Evolutionary conservation across 2,888 invertebrate genomes (phyloP), one percentile per base, ranked within the genome.

Genomic region (Drosophila demipolita): DNA sequence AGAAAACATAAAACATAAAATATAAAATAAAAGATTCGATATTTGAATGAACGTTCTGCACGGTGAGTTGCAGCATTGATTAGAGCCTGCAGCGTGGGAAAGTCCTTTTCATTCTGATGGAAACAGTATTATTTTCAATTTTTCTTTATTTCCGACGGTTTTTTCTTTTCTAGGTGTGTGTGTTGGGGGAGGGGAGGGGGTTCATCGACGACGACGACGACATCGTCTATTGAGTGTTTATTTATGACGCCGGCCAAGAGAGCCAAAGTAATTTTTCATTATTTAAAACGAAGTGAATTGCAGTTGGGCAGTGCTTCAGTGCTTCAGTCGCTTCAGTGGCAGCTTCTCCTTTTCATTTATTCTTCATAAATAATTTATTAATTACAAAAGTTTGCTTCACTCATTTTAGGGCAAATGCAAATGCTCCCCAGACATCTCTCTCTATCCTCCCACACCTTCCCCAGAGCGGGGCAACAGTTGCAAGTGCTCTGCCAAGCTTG

Each of bases 281-380:
- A 86, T 86, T 87, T 87, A 77, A 87, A 87, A 87, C 83, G 73
- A 85, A 86, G 83, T 85, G 82, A 85, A 87, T 85, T 87, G 84
- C 87, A 80, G 73, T 78, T 67, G 72, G 78, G 62, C 60, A 68
- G 76, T 54, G 66, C 55, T 58, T 48, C 29, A 4, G 4, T 20
- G 53, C 23, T 26, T 23, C 38, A 36, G 23, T 36, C 17, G 35
- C 57, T 42, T 17, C 8, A 29, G n/a, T 72, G 67, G 62, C 78
- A 74, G 73, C 75, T 66, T 63, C 78, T 75, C 54, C 83, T 80
- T 83, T 85, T 83, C 87, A 84, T 82, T 87, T 84, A 81, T 78
- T 78, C 84, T 87, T 87, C 81, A 87, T 87, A 87, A 87, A 87
- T 87, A 87, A 87, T 87, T 87, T 87, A 87, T 87, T 87, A 87